phyloP scores from a whole-genome alignment of 2,888 invertebrate genomes.

The Sympetrum striolatum region DNA sequence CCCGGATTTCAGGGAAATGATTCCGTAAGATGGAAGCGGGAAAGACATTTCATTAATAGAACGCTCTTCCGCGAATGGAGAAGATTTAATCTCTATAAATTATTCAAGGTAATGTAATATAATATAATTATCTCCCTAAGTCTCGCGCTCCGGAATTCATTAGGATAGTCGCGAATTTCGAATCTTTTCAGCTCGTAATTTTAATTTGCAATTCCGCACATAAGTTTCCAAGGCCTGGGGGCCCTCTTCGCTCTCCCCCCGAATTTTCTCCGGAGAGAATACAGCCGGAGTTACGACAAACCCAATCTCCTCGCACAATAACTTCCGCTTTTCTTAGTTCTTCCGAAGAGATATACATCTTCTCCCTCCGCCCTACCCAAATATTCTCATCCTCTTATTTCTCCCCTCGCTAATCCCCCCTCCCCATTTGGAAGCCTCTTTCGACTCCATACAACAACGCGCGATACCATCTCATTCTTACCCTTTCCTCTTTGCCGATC shows the following conservation, averaged over 20 bases:
- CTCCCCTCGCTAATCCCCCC: not conserved
- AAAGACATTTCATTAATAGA: not conserved
- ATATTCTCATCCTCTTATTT: slow-evolving; percentile 36
- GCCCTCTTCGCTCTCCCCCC: not conserved
- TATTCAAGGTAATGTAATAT: slow-evolving; percentile 12
- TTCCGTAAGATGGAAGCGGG: no score
- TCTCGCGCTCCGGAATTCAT: slow-evolving; percentile 19
- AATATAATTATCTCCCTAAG: slow-evolving; percentile 11
- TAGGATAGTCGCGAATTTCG: slow-evolving; percentile 13
- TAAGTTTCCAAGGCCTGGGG: slow-evolving; percentile 8
- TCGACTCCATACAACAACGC: slow-evolving; percentile 18
- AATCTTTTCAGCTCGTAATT: slow-evolving; percentile 8
- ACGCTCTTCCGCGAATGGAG: not conserved
- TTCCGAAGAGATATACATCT: slow-evolving; percentile 34
- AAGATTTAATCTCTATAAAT: slow-evolving; percentile 9
- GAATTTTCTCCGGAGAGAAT: slow-evolving; percentile 34
- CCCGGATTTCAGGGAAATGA: no score
- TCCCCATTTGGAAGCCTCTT: not conserved
- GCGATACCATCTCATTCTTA: slow-evolving; percentile 32
- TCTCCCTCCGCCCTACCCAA: not conserved
- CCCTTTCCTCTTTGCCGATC: slow-evolving; percentile 23
- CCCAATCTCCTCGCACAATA: slow-evolving; percentile 42
- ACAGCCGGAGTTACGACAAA: slow-evolving; percentile 37
- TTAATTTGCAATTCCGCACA: slow-evolving; percentile 39
- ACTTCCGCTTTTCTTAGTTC: slow-evolving; percentile 39